These are phyloP conservation scores for Meganola albula DNA, from an alignment of 2,888 invertebrate genomes.

Conservation along the genomic window DNA sequence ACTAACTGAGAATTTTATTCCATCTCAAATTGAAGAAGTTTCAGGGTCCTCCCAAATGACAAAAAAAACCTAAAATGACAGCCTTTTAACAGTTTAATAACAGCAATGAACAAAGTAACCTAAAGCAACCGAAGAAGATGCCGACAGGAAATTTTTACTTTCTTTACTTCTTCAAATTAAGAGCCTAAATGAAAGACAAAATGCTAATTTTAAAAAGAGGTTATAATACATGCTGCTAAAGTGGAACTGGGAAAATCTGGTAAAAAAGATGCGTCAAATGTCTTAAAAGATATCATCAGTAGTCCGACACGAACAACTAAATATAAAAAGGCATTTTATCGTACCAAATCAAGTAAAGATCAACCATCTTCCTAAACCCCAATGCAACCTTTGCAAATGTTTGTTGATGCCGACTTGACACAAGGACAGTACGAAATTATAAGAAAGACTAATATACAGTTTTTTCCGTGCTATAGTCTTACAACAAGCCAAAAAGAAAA, in stretches of 20 bases:
- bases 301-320: slow-evolving; percentile 10
- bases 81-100: slow-evolving; percentile 20
- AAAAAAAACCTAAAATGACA: slow-evolving; percentile 17
- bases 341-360: slow-evolving; percentile 11
- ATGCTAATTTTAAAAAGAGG: slow-evolving; percentile 20
- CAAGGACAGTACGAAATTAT: slow-evolving; percentile 18
- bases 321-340: slow-evolving; percentile 12
- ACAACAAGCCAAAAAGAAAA: slow-evolving; percentile 4
- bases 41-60: slow-evolving; percentile 16
- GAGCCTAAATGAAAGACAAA: slow-evolving; percentile 18
- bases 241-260: background rate
- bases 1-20: slow-evolving; percentile 15
- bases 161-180: slow-evolving; percentile 13
- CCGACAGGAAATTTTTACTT: slow-evolving; percentile 21
- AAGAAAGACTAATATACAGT: slow-evolving; percentile 7
- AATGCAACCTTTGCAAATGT: background rate
- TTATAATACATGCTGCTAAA: slow-evolving; percentile 3
- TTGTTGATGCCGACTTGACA: background rate
- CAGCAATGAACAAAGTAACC: slow-evolving; percentile 18
- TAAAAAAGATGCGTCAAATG: slow-evolving; percentile 14
- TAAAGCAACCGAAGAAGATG: slow-evolving; percentile 14
- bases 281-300: slow-evolving; percentile 18
- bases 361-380: slow-evolving; percentile 6
- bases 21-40: slow-evolving; percentile 15
- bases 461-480: slow-evolving; percentile 14